A percentile compares a stretch with the other conserved stretches of the same genome.
Evolutionary conservation across 2,113 vertebrate species (phyloP).

Genomic region (Eleginops maclovinus): DNA sequence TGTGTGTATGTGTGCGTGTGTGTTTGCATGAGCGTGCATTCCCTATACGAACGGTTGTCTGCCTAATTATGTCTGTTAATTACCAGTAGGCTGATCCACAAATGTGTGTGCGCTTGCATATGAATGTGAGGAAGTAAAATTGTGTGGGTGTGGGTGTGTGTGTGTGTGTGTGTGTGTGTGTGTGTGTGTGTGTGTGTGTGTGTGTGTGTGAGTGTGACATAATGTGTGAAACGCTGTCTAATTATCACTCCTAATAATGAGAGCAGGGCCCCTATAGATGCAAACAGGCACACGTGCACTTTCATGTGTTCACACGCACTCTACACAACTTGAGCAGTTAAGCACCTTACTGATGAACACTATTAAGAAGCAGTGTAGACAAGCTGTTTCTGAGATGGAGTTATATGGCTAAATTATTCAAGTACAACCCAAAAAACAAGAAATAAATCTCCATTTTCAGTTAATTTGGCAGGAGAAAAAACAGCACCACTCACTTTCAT

Average conservation of each 20-base stretch:
- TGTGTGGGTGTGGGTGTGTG: conserved; percentile 4
- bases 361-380: neutral
- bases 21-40: conserved; percentile 60
- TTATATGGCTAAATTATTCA: neutral
- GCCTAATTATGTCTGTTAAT: conserved; percentile 82
- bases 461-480: neutral
- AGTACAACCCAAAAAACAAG: neutral
- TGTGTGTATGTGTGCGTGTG: conserved; percentile 30
- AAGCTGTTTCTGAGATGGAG: neutral
- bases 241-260: conserved; percentile 71
- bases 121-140: conserved; percentile 18
- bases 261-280: conserved; percentile 48
- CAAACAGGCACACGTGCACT: conserved; percentile 33
- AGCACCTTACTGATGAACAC: conserved; percentile 3
- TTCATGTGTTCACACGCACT: conserved; percentile 23
- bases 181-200: conserved; percentile 9
- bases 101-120: conserved; percentile 51
- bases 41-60: conserved; percentile 75
- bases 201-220: neutral
- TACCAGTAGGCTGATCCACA: conserved; percentile 70
- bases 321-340: conserved; percentile 17
- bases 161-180: conserved; percentile 22
- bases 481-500: neutral
- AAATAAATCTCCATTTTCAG: neutral
- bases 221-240: conserved; percentile 62